Conservation (phyloP, 2,797 vertebrate species). For the Falco cherrug region DNA sequence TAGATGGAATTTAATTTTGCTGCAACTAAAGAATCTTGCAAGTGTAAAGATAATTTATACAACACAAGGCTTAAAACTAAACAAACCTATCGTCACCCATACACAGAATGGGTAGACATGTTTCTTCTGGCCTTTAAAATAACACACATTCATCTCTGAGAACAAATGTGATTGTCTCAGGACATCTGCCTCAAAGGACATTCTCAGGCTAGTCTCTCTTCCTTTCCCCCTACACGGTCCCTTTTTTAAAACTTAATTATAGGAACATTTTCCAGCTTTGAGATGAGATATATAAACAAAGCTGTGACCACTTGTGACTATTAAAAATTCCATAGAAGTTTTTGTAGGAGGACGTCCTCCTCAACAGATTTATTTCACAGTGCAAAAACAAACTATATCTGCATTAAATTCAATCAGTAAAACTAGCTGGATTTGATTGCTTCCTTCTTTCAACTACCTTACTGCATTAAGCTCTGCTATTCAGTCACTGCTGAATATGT, state of each 20-base stretch:
- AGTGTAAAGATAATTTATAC: constrained; percentile 17
- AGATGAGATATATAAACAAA: constrained; percentile 48
- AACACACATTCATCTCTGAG: constrained; percentile 44
- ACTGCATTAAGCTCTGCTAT: background rate
- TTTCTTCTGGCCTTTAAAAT: constrained; percentile 49
- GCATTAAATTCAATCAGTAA: background rate
- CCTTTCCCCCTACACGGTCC: background rate
- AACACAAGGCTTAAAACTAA: background rate
- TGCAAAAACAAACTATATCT: background rate
- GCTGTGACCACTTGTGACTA: constrained; percentile 41
- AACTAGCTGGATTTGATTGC: background rate
- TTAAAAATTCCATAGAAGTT: constrained; percentile 39
- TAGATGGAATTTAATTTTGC: background rate
- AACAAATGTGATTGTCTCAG: constrained; percentile 34
- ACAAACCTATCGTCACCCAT: background rate
- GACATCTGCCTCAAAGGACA: constrained; percentile 23
- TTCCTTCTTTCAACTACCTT: background rate
- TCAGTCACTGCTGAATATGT: background rate
- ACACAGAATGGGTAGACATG: background rate
- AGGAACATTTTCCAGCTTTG: constrained; percentile 49
- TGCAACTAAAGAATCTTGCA: background rate
- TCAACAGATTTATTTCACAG: background rate
- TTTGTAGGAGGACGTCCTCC: constrained; percentile 37
- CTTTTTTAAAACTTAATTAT: constrained; percentile 1
- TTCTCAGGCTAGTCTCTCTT: constrained; percentile 57